These are phyloP conservation scores for Sebastiscus albofasciatus DNA, from an alignment of 2,797 vertebrate species.

Conservation along the genomic window DNA sequence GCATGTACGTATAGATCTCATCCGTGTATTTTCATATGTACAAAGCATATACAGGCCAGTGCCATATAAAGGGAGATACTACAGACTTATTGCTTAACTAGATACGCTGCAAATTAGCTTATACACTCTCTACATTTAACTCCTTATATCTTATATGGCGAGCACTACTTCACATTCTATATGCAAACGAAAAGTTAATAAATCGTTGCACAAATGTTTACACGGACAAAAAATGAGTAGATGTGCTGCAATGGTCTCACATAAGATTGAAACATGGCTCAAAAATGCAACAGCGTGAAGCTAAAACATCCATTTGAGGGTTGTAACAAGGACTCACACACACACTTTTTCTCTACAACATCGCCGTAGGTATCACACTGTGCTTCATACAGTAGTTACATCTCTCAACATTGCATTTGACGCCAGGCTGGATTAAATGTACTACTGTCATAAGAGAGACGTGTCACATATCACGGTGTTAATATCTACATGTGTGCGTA, in stretches of 20 bases:
- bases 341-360: constrained; percentile 50
- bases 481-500: constrained; percentile 56
- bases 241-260: constrained; percentile 29
- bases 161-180: constrained; percentile 76
- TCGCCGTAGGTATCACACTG: constrained; percentile 35
- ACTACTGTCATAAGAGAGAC: constrained; percentile 34
- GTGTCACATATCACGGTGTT: constrained; percentile 27
- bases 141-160: constrained; percentile 73
- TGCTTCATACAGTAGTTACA: constrained; percentile 61
- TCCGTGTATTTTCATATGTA: constrained; percentile 78
- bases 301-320: constrained; percentile 53
- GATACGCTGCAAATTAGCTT: constrained; percentile 80
- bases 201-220: constrained; percentile 64
- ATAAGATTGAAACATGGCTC: constrained; percentile 55
- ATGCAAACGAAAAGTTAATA: constrained; percentile 66
- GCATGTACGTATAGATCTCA: constrained; percentile 65
- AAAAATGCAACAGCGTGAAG: constrained; percentile 45
- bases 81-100: constrained; percentile 89
- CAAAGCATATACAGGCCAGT: constrained; percentile 82
- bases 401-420: constrained; percentile 51
- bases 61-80: constrained; percentile 83
- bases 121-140: constrained; percentile 69
- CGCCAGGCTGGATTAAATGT: constrained; percentile 58
- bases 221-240: constrained; percentile 45
- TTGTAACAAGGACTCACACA: constrained; percentile 45